These are phyloP conservation scores for Schizopygopsis malacanthus DNA, from an alignment of 2,797 vertebrate species.

Conservation along the genomic window DNA sequence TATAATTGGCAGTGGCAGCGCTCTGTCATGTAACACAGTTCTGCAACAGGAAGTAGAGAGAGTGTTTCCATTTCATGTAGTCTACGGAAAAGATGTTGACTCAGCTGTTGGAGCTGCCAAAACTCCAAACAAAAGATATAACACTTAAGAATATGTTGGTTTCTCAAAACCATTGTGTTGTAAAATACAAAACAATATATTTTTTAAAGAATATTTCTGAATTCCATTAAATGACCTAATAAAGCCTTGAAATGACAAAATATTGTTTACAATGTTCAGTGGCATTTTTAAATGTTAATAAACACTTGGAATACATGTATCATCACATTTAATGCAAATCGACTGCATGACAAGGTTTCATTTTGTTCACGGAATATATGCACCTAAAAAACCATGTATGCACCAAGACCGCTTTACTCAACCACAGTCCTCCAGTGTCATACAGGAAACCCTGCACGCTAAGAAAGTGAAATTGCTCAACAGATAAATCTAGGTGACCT, in stretches of 20 bases:
- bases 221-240: neutral
- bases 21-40: constrained; percentile 84
- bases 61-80: constrained; percentile 80
- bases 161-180: neutral
- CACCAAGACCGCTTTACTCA: too few species aligned
- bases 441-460: constrained; percentile 12
- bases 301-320: neutral
- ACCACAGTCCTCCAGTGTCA: neutral
- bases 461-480: neutral
- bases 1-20: constrained; percentile 87
- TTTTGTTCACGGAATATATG: neutral
- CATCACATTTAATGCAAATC: neutral
- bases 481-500: neutral
- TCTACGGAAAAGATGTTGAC: constrained; percentile 86
- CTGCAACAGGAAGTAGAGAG: constrained; percentile 89
- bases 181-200: neutral
- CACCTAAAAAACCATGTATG: neutral
- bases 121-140: constrained; percentile 61
- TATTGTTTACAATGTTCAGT: constrained; percentile 11
- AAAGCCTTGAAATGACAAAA: neutral
- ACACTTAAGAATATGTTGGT: neutral
- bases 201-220: neutral
- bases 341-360: neutral
- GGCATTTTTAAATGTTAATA: constrained; percentile 17
- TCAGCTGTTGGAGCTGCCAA: constrained; percentile 88